Evolutionary conservation across 2,888 invertebrate genomes (phyloP).

Genomic region (Bruchidius siliquastri): DNA sequence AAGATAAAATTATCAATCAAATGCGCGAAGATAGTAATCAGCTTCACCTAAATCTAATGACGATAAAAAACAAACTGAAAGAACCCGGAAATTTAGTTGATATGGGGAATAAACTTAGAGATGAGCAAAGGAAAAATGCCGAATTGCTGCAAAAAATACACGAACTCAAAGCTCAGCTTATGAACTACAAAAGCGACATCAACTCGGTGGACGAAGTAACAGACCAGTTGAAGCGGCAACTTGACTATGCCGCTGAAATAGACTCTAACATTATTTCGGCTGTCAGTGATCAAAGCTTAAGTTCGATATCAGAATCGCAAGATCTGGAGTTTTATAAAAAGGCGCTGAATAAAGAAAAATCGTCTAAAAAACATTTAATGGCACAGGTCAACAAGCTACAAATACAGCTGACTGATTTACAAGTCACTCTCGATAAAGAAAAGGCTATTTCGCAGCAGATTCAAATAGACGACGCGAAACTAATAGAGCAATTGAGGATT

Average conservation of each 20-base stretch:
- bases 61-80: constrained; percentile 47
- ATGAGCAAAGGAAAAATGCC: constrained; percentile 49
- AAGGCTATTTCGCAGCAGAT: constrained; percentile 53
- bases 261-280: constrained; percentile 57
- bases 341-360: constrained; percentile 20
- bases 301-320: constrained; percentile 29
- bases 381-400: constrained; percentile 26
- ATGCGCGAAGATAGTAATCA: constrained; percentile 56
- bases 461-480: constrained; percentile 61
- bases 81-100: constrained; percentile 52
- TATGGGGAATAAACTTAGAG: constrained; percentile 53
- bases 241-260: constrained; percentile 57
- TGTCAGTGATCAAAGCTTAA: constrained; percentile 45
- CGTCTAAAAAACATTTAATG: constrained; percentile 25
- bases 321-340: constrained; percentile 44
- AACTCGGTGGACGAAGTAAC: constrained; percentile 53
- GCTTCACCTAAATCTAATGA: constrained; percentile 52
- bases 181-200: constrained; percentile 40
- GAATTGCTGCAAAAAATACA: constrained; percentile 41
- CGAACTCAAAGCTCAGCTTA: constrained; percentile 31
- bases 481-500: constrained; percentile 61
- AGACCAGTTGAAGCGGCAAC: constrained; percentile 54
- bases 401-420: constrained; percentile 36
- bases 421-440: constrained; percentile 56
- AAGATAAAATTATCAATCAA: constrained; percentile 56